A percentile compares a stretch with the other conserved stretches of the same genome.
phyloP scores from a whole-genome alignment of 2,113 vertebrate genomes.

The Tricholaema leucomelas region DNA sequence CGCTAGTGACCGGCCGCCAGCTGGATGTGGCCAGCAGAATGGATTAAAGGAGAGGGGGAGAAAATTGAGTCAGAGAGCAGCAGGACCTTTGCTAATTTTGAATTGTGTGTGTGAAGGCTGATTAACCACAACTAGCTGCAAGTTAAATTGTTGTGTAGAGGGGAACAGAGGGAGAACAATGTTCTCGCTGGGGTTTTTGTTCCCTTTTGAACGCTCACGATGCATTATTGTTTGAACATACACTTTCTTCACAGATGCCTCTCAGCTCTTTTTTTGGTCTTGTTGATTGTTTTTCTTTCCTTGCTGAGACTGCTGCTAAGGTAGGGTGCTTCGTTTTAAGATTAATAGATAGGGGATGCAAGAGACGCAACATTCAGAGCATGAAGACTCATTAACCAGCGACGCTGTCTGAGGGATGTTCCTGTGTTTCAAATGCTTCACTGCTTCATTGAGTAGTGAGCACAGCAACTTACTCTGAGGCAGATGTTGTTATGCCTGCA shows the following conservation, averaged over 20 bases:
- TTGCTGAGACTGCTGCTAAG: neutral
- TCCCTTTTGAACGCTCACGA: neutral
- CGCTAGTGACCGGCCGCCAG: no score
- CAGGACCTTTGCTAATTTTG: neutral
- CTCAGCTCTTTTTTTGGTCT: neutral
- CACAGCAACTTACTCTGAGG: constrained; percentile 58
- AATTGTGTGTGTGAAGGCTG: neutral
- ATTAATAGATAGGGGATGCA: constrained; percentile 64
- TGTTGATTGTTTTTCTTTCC: neutral
- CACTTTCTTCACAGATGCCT: neutral
- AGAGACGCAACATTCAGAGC: constrained; percentile 63
- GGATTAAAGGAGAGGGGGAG: neutral
- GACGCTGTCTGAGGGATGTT: constrained; percentile 50
- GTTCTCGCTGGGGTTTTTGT: neutral
- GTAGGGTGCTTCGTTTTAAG: constrained; percentile 58
- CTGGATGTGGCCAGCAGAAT: no score
- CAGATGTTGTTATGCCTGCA: constrained; percentile 41
- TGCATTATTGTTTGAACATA: neutral
- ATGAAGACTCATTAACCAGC: constrained; percentile 73
- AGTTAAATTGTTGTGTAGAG: neutral
- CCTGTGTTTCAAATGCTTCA: constrained; percentile 59
- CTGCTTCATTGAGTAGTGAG: constrained; percentile 72
- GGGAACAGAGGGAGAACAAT: neutral
- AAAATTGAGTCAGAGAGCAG: neutral
- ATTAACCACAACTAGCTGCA: constrained; percentile 13